Conservation (phyloP, 2,797 vertebrate genomes). For the Sphenopsis melanotis region DNA sequence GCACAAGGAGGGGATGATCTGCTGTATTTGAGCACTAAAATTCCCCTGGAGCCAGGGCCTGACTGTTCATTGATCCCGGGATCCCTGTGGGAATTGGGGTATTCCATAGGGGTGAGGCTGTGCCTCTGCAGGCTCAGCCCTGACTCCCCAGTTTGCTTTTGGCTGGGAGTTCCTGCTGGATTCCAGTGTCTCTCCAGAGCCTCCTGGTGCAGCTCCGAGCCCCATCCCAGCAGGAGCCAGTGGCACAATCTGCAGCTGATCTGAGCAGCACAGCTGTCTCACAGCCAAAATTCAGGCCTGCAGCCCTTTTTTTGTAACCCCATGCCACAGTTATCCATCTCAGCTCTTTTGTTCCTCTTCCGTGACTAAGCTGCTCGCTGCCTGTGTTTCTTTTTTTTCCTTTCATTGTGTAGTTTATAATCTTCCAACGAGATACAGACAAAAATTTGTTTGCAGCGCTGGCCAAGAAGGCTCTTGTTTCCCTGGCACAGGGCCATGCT, state of each 20-base stretch:
- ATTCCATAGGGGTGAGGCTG: not conserved
- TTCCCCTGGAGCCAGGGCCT: not conserved
- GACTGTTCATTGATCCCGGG: not conserved
- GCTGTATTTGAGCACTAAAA: not conserved
- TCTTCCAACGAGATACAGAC: slow-evolving; percentile 50
- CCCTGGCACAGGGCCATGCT: slow-evolving; percentile 58
- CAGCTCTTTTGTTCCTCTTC: slow-evolving; percentile 43
- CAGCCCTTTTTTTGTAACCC: not conserved
- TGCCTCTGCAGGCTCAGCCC: not conserved
- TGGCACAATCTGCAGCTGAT: not conserved
- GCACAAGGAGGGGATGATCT: not conserved
- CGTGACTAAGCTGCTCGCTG: slow-evolving; percentile 38
- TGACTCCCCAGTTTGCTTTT: not conserved
- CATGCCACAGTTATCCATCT: not conserved
- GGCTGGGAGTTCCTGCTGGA: not conserved
- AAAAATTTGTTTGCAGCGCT: slow-evolving; percentile 6
- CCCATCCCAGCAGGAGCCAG: not conserved
- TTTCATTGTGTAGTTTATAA: slow-evolving; percentile 38
- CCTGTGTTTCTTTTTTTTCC: not conserved
- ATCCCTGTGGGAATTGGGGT: not conserved
- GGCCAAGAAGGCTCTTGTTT: slow-evolving; percentile 54
- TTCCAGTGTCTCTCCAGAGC: not conserved
- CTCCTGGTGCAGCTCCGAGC: not conserved
- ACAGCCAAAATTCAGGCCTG: not conserved
- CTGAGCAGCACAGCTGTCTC: not conserved